A percentile compares a stretch with the other conserved stretches of the same genome.
Evolutionary conservation across 1,140 invertebrate genomes (phyloP).

Genomic region (Pseudobourletiella spinata): DNA sequence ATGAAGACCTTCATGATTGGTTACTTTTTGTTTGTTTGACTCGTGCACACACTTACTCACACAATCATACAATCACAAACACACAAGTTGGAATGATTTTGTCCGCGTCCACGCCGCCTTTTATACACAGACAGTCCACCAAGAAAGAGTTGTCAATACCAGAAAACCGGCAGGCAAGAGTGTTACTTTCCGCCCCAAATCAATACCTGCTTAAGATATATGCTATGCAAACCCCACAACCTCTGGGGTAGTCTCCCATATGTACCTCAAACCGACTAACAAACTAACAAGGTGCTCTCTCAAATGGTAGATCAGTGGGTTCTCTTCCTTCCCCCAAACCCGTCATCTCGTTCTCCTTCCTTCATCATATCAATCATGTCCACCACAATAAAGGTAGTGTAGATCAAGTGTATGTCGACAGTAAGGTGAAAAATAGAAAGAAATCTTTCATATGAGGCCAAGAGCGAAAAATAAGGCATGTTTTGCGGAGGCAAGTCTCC

Average conservation of each 20-base stretch:
- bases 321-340: not conserved
- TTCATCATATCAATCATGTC: no score
- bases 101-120: not conserved
- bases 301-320: not conserved
- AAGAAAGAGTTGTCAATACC: not conserved
- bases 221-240: no score
- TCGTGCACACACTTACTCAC: slow-evolving; percentile 1
- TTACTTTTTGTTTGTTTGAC: not conserved
- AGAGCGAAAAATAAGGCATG: no score
- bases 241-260: no score
- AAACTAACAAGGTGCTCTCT: not conserved
- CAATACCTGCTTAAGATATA: not conserved
- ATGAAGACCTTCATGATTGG: slow-evolving; percentile 4
- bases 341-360: not conserved
- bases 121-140: not conserved
- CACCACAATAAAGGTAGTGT: not conserved
- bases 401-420: not conserved
- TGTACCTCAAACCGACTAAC: not conserved
- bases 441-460: not conserved
- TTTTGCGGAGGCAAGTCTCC: no score
- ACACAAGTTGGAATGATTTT: slow-evolving; percentile 7
- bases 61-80: slow-evolving; percentile 14
- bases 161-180: not conserved
- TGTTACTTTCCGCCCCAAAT: not conserved
- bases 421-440: not conserved